Percentiles rank a stretch among this genome's conserved stretches.
Conservation (phyloP, 2,797 vertebrate genomes). For the Arnoldichthys spilopterus region DNA sequence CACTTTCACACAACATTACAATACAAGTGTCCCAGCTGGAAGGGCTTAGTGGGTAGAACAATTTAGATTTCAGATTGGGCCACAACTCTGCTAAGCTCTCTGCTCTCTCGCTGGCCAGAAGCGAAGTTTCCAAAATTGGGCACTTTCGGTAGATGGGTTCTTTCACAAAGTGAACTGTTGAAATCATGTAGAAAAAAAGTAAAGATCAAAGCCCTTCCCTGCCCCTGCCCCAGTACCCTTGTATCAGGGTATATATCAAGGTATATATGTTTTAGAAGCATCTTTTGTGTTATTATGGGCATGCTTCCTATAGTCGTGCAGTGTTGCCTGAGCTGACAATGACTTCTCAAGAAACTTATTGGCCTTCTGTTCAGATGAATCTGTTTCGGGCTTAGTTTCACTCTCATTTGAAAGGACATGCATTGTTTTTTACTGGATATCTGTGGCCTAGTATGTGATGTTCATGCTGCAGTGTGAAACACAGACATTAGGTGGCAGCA, state of each 20-base stretch:
- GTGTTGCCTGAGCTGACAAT: too few species aligned
- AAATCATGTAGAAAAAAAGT: not conserved
- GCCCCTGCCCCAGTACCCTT: not conserved
- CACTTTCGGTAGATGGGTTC: not conserved
- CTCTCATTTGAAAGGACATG: not conserved
- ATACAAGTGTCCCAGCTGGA: not conserved
- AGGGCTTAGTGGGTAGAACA: not conserved
- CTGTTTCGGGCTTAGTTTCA: not conserved
- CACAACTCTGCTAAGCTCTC: not conserved
- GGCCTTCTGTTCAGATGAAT: not conserved
- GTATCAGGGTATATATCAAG: rapidly evolving
- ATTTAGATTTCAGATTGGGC: not conserved
- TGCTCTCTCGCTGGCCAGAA: not conserved
- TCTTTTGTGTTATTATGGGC: not conserved
- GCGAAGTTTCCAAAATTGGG: not conserved
- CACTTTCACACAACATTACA: not conserved
- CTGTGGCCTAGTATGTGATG: not conserved
- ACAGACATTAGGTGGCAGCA: constrained; percentile 39
- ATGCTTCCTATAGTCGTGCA: not conserved
- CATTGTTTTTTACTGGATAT: not conserved
- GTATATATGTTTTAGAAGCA: not conserved
- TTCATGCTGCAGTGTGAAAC: constrained; percentile 17
- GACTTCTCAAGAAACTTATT: not conserved
- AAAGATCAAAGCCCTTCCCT: not conserved
- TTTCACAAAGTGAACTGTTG: not conserved